These are phyloP conservation scores for Carollia perspicillata DNA, from an alignment of 2,113 vertebrate genomes.

Conservation along the genomic window DNA sequence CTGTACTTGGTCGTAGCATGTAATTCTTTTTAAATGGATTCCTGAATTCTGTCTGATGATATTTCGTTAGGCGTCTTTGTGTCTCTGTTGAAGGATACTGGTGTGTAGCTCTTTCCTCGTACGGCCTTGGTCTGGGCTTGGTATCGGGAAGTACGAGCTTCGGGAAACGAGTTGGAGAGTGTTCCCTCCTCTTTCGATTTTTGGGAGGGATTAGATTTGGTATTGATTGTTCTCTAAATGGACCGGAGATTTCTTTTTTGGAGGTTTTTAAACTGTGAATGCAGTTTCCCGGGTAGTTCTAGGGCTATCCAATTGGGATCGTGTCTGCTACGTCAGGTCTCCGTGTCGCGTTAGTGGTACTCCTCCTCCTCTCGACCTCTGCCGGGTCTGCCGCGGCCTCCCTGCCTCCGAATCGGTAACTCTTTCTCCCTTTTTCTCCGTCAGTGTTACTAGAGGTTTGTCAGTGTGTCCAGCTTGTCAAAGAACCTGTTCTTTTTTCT, in stretches of 20 bases:
- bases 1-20: neutral
- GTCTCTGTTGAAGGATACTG: neutral
- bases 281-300: neutral
- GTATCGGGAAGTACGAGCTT: neutral
- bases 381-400: no score
- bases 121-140: neutral
- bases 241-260: neutral
- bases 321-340: no score
- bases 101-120: neutral
- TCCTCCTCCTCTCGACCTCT: neutral
- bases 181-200: neutral
- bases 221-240: neutral
- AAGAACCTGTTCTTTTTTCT: neutral
- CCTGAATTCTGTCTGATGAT: neutral
- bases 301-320: neutral
- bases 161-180: neutral
- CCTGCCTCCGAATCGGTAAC: neutral
- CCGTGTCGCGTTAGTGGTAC: fast-evolving
- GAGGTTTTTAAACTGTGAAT: neutral
- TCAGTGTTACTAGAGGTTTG: neutral
- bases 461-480: neutral
- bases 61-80: neutral
- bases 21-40: neutral
- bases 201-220: neutral
- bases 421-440: neutral